Percentiles rank a stretch among this genome's conserved stretches.
These are phyloP conservation scores for Drosophila nebulosa DNA, from an alignment of 1,140 invertebrate genomes.

Conservation along the genomic window DNA sequence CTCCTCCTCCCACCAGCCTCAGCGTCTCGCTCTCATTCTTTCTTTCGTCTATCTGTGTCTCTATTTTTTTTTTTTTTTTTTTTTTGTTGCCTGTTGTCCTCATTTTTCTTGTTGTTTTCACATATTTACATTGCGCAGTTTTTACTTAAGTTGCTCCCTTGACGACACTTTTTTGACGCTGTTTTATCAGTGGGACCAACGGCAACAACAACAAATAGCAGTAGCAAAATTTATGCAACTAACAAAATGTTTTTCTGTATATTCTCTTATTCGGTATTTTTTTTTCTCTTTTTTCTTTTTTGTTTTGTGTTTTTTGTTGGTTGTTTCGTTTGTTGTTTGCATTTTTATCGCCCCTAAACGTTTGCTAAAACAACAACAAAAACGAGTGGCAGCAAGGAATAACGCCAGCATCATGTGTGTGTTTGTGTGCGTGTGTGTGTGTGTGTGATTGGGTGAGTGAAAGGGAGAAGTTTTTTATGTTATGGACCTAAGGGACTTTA, in stretches of 20 bases:
- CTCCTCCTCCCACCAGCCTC: too few species aligned
- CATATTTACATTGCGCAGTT: slow-evolving; percentile 49
- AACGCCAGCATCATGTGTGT: not conserved
- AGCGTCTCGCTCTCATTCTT: not conserved
- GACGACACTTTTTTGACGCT: slow-evolving; percentile 71
- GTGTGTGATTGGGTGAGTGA: slow-evolving; percentile 20
- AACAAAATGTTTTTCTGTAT: slow-evolving; percentile 63
- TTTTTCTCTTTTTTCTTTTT: slow-evolving; percentile 17
- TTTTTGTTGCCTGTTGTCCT: not conserved
- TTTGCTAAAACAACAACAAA: slow-evolving; percentile 21
- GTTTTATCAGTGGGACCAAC: slow-evolving; percentile 53
- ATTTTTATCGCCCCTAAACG: slow-evolving; percentile 65
- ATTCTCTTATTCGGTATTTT: not conserved
- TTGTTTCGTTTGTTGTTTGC: slow-evolving; percentile 18
- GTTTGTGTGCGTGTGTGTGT: slow-evolving; percentile 5
- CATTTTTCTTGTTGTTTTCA: not conserved
- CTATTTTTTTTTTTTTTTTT: not conserved
- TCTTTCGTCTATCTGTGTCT: slow-evolving; percentile 8
- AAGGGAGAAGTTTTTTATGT: slow-evolving; percentile 35
- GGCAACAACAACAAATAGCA: slow-evolving; percentile 20
- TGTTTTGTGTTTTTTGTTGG: slow-evolving; percentile 33
- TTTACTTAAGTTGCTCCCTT: slow-evolving; percentile 61
- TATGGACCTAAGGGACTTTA: slow-evolving; percentile 17
- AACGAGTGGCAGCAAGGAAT: not conserved
- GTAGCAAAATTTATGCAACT: slow-evolving; percentile 70